Base-by-base conservation (phyloP, 1,140 invertebrate genomes). In the Antheraea pernyi region DNA sequence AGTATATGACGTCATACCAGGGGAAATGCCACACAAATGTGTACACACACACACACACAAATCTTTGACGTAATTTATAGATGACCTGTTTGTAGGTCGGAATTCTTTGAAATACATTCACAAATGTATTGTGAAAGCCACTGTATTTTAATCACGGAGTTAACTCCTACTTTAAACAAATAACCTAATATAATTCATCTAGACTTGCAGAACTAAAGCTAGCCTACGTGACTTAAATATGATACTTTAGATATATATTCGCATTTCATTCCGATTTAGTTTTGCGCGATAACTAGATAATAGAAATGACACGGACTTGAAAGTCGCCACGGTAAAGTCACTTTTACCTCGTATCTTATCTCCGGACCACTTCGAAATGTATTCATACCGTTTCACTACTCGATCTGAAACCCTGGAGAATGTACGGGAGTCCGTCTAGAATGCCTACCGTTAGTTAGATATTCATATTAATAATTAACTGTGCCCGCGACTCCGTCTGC, bases 261-360 rank as follows among this genome's bases (percentile, higher is more conserved):
- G 46, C 46, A 53, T 16, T 53, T 53, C 46, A 53, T 13, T 13
- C 13, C 46, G 46, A 9, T 53, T 53, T 53, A 53, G 46, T 53
- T 53, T 53, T 53, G 13, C 46, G 0, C 46, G 46, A 53, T 53
- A 53, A 53, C 46, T 53, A 53, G 46, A 53, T 53, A 53, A 53
- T 53, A 53, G 9, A n/a, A 53, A 53, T 53, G 46, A 16, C 11
- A 53, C 46, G 46, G 46, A 53, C 11, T 53, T 9, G 46, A 53
- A 53, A 53, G 46, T 53, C 46, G 46, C 46, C 46, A 53, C 11
- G 46, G 46, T 16, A 53, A 16, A 13, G 11, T 53, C 46, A 53
- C 46, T 53, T 53, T 53, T 53, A 53, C 46, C 46, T 53, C 46
- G 13, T 53, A 53, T 53, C 46, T 53, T 53, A 53, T 53, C 46